phyloP scores from a whole-genome alignment of 2,888 invertebrate genomes.

The Asteroscopus sphinx region DNA sequence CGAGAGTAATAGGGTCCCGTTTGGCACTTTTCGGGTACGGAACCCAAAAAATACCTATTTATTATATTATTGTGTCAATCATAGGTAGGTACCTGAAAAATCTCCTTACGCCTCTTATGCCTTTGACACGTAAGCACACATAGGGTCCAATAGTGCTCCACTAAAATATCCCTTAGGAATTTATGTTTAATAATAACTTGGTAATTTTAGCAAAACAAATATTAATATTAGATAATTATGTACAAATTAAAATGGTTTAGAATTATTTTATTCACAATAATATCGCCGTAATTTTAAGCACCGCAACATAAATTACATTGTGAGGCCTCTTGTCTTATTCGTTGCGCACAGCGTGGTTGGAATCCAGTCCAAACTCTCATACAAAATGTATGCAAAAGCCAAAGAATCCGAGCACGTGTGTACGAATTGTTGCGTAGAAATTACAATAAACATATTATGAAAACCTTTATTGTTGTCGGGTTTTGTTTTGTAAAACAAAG shows the following conservation, averaged over 20 bases:
- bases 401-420: slow-evolving; percentile 49
- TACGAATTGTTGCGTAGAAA: slow-evolving; percentile 53
- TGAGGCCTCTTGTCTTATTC: slow-evolving; percentile 17
- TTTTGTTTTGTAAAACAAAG: slow-evolving; percentile 58
- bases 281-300: slow-evolving; percentile 21
- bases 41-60: too few relatives aligned
- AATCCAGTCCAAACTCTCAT: slow-evolving; percentile 44
- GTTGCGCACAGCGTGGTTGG: slow-evolving; percentile 17
- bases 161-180: too few relatives aligned
- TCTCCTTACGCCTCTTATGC: too few relatives aligned
- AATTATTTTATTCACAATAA: slow-evolving; percentile 20
- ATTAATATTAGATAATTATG: too few relatives aligned
- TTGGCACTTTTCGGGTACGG: too few relatives aligned
- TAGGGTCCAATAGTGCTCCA: too few relatives aligned
- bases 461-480: slow-evolving; percentile 56
- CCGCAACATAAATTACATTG: slow-evolving; percentile 29
- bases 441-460: slow-evolving; percentile 62
- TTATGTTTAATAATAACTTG: too few relatives aligned
- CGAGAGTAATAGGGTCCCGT: too few relatives aligned
- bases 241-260: slow-evolving; percentile 7
- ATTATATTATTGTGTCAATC: too few relatives aligned
- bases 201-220: too few relatives aligned
- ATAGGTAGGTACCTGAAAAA: too few relatives aligned
- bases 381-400: slow-evolving; percentile 49
- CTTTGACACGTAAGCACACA: too few relatives aligned